phyloP scores from a whole-genome alignment of 1,140 invertebrate species.

The Scaptodrosophila lebanonensis region DNA sequence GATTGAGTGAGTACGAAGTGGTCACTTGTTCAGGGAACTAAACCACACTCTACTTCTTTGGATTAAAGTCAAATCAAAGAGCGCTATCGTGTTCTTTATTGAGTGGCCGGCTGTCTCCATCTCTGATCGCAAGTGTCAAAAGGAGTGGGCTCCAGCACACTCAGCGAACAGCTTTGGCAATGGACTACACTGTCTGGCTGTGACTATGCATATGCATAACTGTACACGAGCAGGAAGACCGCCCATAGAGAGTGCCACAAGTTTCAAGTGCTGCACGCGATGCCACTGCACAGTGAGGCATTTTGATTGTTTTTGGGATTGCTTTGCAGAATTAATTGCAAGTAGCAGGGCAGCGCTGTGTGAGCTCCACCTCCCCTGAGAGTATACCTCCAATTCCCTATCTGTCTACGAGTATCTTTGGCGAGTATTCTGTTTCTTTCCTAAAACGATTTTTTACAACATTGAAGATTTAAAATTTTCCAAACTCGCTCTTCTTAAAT shows the following conservation, averaged over 20 bases:
- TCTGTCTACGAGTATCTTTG: too few relatives aligned
- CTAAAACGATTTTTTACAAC: too few relatives aligned
- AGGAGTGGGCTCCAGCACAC: conserved; percentile 18
- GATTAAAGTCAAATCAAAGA: conserved; percentile 46
- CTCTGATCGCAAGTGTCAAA: conserved; percentile 21
- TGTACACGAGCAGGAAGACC: conserved; percentile 1
- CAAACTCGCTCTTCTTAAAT: too few relatives aligned
- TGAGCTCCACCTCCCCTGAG: too few relatives aligned
- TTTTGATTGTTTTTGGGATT: too few relatives aligned
- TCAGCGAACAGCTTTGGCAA: conserved; percentile 6
- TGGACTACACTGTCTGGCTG: background rate
- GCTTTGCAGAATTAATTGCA: too few relatives aligned
- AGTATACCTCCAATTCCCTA: too few relatives aligned
- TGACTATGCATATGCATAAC: too few relatives aligned
- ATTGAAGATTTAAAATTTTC: too few relatives aligned
- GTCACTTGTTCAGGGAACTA: conserved; percentile 33
- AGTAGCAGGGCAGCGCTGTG: too few relatives aligned
- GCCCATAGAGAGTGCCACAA: background rate
- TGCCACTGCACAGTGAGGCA: too few relatives aligned
- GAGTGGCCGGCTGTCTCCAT: conserved; percentile 6
- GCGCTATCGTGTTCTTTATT: background rate
- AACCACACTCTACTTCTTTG: conserved; percentile 42
- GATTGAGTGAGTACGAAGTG: conserved; percentile 17
- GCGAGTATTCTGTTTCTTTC: too few relatives aligned
- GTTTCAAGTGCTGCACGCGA: background rate